Conservation (phyloP, 2,888 invertebrate species). For the Harpalus rubripes region DNA sequence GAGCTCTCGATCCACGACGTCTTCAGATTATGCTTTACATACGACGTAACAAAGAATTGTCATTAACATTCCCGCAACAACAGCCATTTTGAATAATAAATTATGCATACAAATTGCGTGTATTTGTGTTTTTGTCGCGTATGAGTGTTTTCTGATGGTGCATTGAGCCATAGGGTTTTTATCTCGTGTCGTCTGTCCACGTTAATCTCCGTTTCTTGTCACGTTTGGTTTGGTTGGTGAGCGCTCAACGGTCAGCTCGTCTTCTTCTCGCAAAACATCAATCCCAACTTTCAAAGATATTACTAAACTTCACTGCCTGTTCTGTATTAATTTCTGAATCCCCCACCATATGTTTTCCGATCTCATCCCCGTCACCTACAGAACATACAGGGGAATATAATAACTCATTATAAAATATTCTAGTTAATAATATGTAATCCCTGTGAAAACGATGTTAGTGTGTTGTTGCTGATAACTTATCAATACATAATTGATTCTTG, state of each 20-base stretch:
- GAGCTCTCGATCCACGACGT: conserved; percentile 51
- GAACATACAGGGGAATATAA: no score
- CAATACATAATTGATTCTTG: conserved; percentile 45
- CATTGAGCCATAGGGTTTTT: conserved; percentile 42
- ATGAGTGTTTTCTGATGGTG: conserved; percentile 33
- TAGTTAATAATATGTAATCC: no score
- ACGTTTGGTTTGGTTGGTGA: conserved; percentile 58
- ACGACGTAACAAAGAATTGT: not conserved
- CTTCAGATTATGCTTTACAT: conserved; percentile 52
- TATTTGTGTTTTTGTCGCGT: not conserved
- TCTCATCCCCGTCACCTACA: not conserved
- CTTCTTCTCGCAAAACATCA: conserved; percentile 65
- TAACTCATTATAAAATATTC: no score
- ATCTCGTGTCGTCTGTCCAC: conserved; percentile 63
- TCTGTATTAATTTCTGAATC: conserved; percentile 57
- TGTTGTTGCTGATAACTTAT: conserved; percentile 6
- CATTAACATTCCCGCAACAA: conserved; percentile 20
- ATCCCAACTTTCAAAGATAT: conserved; percentile 64
- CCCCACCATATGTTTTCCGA: not conserved
- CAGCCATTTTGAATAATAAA: conserved; percentile 16
- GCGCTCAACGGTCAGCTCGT: conserved; percentile 50
- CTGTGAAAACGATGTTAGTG: conserved; percentile 9
- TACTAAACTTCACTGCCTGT: conserved; percentile 56
- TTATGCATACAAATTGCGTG: conserved; percentile 15
- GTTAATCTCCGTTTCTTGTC: conserved; percentile 65